These are phyloP conservation scores for Edolisoma coerulescens DNA, from an alignment of 2,113 vertebrate genomes.

Conservation along the genomic window DNA sequence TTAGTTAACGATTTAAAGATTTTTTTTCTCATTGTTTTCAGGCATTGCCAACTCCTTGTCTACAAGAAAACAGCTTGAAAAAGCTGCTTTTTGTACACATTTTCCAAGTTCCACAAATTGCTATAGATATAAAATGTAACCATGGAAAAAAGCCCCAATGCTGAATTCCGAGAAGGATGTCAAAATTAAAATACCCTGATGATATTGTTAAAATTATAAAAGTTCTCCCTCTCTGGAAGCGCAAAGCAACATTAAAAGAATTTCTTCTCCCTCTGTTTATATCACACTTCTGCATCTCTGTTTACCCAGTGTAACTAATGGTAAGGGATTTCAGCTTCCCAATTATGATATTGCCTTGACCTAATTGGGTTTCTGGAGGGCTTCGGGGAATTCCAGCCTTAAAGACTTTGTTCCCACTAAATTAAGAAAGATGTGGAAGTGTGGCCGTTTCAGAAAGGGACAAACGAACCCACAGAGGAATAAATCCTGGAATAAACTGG, in stretches of 20 bases:
- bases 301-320: slow-evolving; percentile 23
- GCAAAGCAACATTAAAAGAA: not conserved
- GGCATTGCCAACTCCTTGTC: not conserved
- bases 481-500: slow-evolving; percentile 19
- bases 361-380: slow-evolving; percentile 15
- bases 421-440: slow-evolving; percentile 41
- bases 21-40: not conserved
- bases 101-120: not conserved
- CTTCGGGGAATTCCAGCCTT: not conserved
- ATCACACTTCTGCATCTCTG: slow-evolving; percentile 23
- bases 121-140: not conserved
- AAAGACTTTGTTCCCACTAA: slow-evolving; percentile 15
- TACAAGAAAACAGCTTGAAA: not conserved
- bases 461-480: slow-evolving; percentile 46
- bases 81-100: not conserved
- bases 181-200: not conserved
- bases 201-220: not conserved
- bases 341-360: not conserved
- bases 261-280: not conserved
- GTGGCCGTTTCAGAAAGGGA: slow-evolving; percentile 30
- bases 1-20: not conserved
- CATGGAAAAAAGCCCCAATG: not conserved
- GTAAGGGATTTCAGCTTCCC: slow-evolving; percentile 9
- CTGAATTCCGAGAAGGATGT: not conserved
- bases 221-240: not conserved